A percentile compares a stretch with the other conserved stretches of the same genome.
These are phyloP conservation scores for Calycopis cecrops DNA, from an alignment of 1,140 invertebrate genomes.

Conservation along the genomic window DNA sequence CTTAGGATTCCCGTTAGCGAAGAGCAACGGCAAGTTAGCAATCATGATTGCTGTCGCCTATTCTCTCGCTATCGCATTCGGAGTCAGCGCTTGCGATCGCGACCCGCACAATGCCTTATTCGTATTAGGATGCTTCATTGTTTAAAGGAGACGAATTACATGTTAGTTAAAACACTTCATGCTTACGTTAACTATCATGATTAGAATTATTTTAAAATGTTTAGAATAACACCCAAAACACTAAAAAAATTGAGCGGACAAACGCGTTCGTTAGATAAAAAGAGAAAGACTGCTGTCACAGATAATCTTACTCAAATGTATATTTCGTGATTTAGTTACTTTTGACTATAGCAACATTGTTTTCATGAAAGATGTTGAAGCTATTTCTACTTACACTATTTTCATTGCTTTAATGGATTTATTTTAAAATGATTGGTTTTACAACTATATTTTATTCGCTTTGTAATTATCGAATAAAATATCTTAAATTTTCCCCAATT, in stretches of 20 bases:
- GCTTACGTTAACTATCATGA: slow-evolving; percentile 19
- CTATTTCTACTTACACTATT: too few species aligned
- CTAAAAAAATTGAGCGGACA: slow-evolving; percentile 42
- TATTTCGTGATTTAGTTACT: too few species aligned
- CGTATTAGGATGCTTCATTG: slow-evolving; percentile 42
- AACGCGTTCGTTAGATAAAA: slow-evolving; percentile 59
- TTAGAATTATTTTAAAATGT: slow-evolving; percentile 20
- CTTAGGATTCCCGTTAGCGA: slow-evolving; percentile 81
- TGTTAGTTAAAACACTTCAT: slow-evolving; percentile 27
- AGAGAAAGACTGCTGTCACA: slow-evolving; percentile 61
- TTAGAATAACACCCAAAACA: slow-evolving; percentile 37
- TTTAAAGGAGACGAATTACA: slow-evolving; percentile 28
- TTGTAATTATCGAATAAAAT: too few species aligned
- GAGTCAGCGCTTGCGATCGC: slow-evolving; percentile 59
- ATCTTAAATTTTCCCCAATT: too few species aligned
- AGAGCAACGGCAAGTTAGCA: slow-evolving; percentile 81
- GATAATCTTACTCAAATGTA: neutral
- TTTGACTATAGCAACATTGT: too few species aligned
- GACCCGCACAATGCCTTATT: slow-evolving; percentile 40
- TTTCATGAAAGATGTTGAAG: neutral
- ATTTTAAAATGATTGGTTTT: too few species aligned
- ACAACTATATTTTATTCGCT: too few species aligned
- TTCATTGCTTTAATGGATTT: too few species aligned
- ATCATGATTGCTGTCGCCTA: slow-evolving; percentile 72
- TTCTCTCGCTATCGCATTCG: slow-evolving; percentile 52